Evolutionary conservation across 2,888 invertebrate species (phyloP).

Genomic region (Lacanobia oleracea): DNA sequence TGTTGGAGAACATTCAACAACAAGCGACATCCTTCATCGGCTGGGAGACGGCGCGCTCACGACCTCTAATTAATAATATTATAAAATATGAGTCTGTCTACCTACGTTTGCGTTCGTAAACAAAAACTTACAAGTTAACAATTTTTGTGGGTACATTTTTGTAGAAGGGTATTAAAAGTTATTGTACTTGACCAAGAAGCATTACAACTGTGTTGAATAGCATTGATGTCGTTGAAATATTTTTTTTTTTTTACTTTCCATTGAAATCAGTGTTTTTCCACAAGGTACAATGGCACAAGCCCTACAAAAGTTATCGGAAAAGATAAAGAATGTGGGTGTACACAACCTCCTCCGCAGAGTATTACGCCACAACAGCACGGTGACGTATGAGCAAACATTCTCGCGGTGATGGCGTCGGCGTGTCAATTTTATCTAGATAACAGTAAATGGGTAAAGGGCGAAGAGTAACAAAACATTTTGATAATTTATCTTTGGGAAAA

Average conservation of each 20-base stretch:
- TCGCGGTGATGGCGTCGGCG: slow-evolving; percentile 38
- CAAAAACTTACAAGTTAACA: slow-evolving; percentile 25
- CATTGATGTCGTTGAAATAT: slow-evolving; percentile 17
- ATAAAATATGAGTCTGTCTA: slow-evolving; percentile 34
- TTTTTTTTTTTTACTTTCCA: slow-evolving; percentile 42
- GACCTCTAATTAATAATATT: slow-evolving; percentile 44
- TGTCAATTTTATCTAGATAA: slow-evolving; percentile 49
- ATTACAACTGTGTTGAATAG: background rate
- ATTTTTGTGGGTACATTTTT: slow-evolving; percentile 5
- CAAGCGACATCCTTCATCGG: slow-evolving; percentile 50
- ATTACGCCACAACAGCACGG: slow-evolving; percentile 64
- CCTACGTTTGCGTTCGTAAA: slow-evolving; percentile 31
- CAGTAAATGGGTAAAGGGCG: slow-evolving; percentile 49
- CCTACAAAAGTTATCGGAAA: slow-evolving; percentile 52
- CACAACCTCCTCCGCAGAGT: slow-evolving; percentile 50
- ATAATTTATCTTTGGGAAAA: slow-evolving; percentile 5
- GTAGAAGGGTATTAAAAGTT: slow-evolving; percentile 4
- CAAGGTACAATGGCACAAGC: slow-evolving; percentile 44
- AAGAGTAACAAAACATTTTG: slow-evolving; percentile 25
- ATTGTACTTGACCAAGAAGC: too few species aligned
- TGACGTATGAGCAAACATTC: slow-evolving; percentile 63
- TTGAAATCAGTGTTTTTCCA: slow-evolving; percentile 64
- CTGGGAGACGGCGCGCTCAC: slow-evolving; percentile 14
- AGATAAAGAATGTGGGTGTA: slow-evolving; percentile 66
- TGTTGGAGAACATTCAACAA: slow-evolving; percentile 53